Evolutionary conservation across 2,797 vertebrate genomes (phyloP).

Genomic region (Cyclura pinguis): DNA sequence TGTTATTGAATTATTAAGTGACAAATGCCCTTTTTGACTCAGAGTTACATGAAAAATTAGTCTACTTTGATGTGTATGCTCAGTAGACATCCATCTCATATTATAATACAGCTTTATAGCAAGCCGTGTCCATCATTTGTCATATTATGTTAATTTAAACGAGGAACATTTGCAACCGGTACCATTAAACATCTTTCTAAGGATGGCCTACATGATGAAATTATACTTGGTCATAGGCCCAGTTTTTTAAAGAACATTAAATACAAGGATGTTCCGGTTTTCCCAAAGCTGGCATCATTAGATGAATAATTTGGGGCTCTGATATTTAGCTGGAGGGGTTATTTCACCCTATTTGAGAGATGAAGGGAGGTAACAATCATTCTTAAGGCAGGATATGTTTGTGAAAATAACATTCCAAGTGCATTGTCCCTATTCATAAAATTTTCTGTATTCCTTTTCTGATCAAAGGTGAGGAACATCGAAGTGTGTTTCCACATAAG

Average conservation of each 20-base stretch:
- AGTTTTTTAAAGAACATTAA: conserved; percentile 30
- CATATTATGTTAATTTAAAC: conserved; percentile 67
- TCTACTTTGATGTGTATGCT: conserved; percentile 40
- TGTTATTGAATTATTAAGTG: conserved; percentile 57
- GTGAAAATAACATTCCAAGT: not conserved
- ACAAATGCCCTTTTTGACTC: conserved; percentile 62
- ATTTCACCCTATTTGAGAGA: not conserved
- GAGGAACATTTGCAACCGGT: conserved; percentile 66
- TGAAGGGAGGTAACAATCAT: not conserved
- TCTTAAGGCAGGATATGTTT: not conserved
- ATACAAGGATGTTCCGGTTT: not conserved
- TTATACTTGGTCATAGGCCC: conserved; percentile 36
- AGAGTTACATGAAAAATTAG: conserved; percentile 59
- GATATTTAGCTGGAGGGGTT: no score
- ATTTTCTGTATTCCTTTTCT: not conserved
- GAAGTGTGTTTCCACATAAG: not conserved
- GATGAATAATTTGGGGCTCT: not conserved
- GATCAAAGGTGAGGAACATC: not conserved
- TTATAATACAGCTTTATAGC: conserved; percentile 57
- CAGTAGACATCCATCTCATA: conserved; percentile 50
- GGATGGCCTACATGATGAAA: conserved; percentile 49
- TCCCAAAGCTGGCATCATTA: not conserved
- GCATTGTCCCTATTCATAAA: not conserved
- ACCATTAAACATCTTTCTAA: conserved; percentile 63
- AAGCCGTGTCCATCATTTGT: conserved; percentile 61